Conservation (phyloP, 2,888 invertebrate genomes). For the Lasioglossum vierecki region DNA sequence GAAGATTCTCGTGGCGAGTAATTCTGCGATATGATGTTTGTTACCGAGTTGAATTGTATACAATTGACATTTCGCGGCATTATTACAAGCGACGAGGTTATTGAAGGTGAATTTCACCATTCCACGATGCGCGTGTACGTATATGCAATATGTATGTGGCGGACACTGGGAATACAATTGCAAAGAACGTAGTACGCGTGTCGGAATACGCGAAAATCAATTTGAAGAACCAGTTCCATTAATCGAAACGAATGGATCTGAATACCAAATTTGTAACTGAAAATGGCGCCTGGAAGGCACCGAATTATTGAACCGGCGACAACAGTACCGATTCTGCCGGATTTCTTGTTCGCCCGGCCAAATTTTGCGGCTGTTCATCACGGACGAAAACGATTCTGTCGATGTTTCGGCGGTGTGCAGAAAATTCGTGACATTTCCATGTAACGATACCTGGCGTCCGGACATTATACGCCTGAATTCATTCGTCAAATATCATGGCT, state of each 20-base stretch:
- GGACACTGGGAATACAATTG: neutral
- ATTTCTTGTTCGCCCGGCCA: slow-evolving; percentile 36
- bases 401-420: slow-evolving; percentile 27
- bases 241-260: slow-evolving; percentile 44
- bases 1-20: neutral
- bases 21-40: neutral
- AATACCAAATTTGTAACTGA: slow-evolving; percentile 21
- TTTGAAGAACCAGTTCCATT: slow-evolving; percentile 34
- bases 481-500: slow-evolving; percentile 38
- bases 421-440: slow-evolving; percentile 47
- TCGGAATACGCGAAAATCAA: slow-evolving; percentile 13
- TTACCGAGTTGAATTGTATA: neutral
- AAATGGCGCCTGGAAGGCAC: slow-evolving; percentile 37
- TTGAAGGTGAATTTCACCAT: neutral
- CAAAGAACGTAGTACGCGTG: neutral
- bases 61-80: neutral
- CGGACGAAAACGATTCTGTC: slow-evolving; percentile 28
- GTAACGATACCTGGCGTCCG: slow-evolving; percentile 22
- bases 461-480: slow-evolving; percentile 26
- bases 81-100: neutral
- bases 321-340: slow-evolving; percentile 32
- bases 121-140: neutral
- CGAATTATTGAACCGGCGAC: slow-evolving; percentile 35
- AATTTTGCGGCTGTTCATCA: slow-evolving; percentile 40
- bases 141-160: neutral